A percentile compares a stretch with the other conserved stretches of the same genome.
Conservation (phyloP, 2,888 invertebrate genomes). For the Strigamia maritima region DNA sequence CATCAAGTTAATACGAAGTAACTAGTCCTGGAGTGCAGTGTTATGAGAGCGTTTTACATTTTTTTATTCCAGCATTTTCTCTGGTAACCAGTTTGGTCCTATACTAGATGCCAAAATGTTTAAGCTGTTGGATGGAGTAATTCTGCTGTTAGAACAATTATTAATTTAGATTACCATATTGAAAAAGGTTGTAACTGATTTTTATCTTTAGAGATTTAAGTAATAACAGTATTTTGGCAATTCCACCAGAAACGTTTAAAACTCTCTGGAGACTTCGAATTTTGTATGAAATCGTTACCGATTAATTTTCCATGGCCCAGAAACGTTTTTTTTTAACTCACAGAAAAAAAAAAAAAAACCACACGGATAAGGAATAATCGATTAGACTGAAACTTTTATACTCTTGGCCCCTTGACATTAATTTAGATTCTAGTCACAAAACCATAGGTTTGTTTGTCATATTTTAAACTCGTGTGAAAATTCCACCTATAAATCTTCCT, state of each 20-base stretch:
- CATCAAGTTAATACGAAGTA: constrained; percentile 42
- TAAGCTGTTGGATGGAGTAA: constrained; percentile 41
- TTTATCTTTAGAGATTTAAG: constrained; percentile 51
- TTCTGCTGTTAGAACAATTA: constrained; percentile 42
- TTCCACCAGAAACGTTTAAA: constrained; percentile 51
- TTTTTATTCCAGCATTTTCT: constrained; percentile 39
- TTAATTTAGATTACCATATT: constrained; percentile 13
- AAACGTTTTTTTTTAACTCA: not conserved
- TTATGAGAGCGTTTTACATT: constrained; percentile 16
- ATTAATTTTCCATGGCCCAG: not conserved
- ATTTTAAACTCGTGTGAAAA: too few species aligned
- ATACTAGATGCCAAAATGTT: constrained; percentile 44
- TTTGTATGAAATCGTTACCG: constrained; percentile 41
- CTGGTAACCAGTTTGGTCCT: constrained; percentile 47
- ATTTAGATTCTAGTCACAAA: too few species aligned
- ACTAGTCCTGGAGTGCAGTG: not conserved
- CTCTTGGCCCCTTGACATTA: too few species aligned
- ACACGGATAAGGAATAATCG: too few species aligned
- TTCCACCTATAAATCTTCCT: not conserved
- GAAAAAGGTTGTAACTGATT: constrained; percentile 37
- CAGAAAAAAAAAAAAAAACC: too few species aligned
- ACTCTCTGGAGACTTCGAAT: constrained; percentile 51
- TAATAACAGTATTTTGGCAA: constrained; percentile 51
- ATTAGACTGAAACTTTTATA: too few species aligned
- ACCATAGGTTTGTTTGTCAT: too few species aligned